These are phyloP conservation scores for Actinia equina DNA, from an alignment of 64 coral and sea anemone species.

Conservation along the genomic window DNA sequence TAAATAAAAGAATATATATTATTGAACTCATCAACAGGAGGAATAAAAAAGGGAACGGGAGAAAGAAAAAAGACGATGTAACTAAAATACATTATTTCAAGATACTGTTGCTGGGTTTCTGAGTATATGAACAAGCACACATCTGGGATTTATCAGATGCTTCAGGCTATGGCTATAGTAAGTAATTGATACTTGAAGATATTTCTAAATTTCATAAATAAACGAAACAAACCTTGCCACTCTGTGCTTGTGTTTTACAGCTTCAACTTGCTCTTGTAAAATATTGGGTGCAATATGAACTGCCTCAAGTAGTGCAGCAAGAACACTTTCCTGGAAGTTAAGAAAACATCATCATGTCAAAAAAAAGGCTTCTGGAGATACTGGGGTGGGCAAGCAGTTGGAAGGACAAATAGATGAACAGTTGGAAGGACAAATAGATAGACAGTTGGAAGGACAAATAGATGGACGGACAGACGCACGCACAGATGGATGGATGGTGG, in stretches of 20 bases:
- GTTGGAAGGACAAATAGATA: too few species aligned
- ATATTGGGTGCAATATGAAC: constrained; percentile 50
- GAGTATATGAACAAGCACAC: too few species aligned
- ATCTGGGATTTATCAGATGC: too few species aligned
- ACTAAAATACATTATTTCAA: too few species aligned
- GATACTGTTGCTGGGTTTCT: too few species aligned
- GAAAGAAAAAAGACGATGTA: neutral
- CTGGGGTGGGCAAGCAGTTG: too few species aligned
- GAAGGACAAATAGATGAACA: too few species aligned
- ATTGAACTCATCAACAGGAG: neutral
- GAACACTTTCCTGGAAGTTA: constrained; percentile 55
- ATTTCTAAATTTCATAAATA: neutral
- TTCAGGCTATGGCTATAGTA: too few species aligned
- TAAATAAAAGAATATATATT: neutral
- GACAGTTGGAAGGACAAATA: too few species aligned
- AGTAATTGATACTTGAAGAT: neutral
- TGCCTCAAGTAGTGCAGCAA: constrained; percentile 56
- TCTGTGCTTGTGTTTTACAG: constrained; percentile 87
- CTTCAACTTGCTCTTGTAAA: constrained; percentile 69
- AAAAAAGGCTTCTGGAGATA: too few species aligned
- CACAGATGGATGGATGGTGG: neutral
- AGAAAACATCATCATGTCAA: too few species aligned
- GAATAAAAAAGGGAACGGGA: too few species aligned
- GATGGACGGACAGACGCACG: neutral
- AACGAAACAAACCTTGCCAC: constrained; percentile 65